Percentiles rank a stretch among this genome's conserved stretches.
Conservation (phyloP, 2,113 vertebrate species). For the Macrotus californicus region DNA sequence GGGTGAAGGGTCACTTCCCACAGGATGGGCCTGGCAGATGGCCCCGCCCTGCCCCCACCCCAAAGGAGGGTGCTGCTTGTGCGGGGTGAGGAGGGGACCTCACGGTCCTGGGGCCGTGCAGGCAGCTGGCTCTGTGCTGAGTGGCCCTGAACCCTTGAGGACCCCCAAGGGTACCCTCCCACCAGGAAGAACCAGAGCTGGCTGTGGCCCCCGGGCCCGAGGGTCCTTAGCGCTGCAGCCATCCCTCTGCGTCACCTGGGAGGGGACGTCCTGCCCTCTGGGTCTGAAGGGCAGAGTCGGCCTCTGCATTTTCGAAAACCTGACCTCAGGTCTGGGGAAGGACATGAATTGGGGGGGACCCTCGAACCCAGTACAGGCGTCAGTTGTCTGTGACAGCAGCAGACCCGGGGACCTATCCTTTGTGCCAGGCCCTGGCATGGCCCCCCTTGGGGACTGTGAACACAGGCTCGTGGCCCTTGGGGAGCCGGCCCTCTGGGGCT, state of each 20-base stretch:
- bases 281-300: accelerated
- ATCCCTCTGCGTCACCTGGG: background rate
- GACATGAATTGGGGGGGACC: background rate
- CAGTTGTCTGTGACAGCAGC: accelerated
- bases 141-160: background rate
- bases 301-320: background rate
- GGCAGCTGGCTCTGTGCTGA: background rate
- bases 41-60: background rate
- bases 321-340: background rate
- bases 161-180: too few relatives aligned
- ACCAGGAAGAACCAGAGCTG: too few relatives aligned
- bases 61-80: background rate
- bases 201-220: background rate
- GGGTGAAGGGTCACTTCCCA: background rate
- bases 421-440: background rate
- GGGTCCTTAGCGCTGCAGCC: background rate
- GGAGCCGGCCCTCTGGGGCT: accelerated
- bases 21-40: background rate
- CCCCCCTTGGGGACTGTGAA: background rate
- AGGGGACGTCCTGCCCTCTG: background rate
- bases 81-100: background rate
- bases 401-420: accelerated
- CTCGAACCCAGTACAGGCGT: too few relatives aligned
- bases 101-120: background rate
- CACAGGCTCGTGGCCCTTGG: background rate